These are phyloP conservation scores for Pycnomerus fuliginosus DNA, from an alignment of 2,888 invertebrate species.

Conservation along the genomic window DNA sequence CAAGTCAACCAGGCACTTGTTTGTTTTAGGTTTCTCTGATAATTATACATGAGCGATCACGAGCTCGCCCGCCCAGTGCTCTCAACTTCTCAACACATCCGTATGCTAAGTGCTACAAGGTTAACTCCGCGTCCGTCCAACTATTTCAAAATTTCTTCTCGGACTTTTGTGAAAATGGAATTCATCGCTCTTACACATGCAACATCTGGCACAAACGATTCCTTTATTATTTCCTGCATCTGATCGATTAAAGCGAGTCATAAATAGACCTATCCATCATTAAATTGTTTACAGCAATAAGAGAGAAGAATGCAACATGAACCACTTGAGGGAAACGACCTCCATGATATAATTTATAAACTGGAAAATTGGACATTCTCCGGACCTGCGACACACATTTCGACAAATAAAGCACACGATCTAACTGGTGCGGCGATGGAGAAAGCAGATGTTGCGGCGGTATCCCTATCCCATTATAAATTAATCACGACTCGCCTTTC, in stretches of 20 bases:
- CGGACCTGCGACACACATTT: constrained; percentile 12
- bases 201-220: no score
- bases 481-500: no score
- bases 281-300: constrained; percentile 28
- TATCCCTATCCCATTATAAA: no score
- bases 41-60: constrained; percentile 53
- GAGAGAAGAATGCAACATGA: constrained; percentile 24
- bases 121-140: no score
- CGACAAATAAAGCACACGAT: constrained; percentile 14
- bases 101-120: constrained; percentile 43
- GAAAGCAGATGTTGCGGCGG: no score
- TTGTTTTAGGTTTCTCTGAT: constrained; percentile 52
- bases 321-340: constrained; percentile 25
- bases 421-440: constrained; percentile 8
- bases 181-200: no score
- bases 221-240: constrained; percentile 2
- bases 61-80: constrained; percentile 49
- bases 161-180: no score
- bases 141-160: no score
- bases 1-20: constrained; percentile 51
- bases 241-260: constrained; percentile 20
- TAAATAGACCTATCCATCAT: constrained; percentile 22
- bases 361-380: constrained; percentile 27
- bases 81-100: constrained; percentile 50
- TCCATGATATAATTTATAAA: constrained; percentile 28